Percentiles rank a stretch among this genome's conserved stretches.
phyloP scores from a whole-genome alignment of 2,113 vertebrate genomes.

The Alexandromys fortis region DNA sequence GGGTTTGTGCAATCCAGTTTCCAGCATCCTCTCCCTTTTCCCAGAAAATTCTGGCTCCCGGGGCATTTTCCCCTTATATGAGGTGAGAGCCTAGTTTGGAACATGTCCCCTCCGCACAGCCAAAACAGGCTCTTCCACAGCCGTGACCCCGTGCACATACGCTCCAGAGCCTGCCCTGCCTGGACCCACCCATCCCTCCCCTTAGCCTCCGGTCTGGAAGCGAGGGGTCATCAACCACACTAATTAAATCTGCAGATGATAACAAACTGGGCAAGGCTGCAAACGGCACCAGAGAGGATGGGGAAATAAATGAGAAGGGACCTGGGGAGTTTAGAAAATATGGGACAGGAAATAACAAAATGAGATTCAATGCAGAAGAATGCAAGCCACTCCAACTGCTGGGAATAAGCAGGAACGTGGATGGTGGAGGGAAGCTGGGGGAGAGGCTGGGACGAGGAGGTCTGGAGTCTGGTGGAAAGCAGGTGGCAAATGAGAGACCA shows the following conservation, averaged over 20 bases:
- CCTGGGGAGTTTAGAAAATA: constrained; percentile 77
- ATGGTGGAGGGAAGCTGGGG: neutral
- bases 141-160: neutral
- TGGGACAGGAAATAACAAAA: constrained; percentile 81
- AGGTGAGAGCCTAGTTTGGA: constrained; percentile 68
- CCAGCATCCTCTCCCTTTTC: constrained; percentile 68
- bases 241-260: constrained; percentile 82
- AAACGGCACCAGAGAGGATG: constrained; percentile 64
- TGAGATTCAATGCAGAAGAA: constrained; percentile 74
- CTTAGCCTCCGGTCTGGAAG: constrained; percentile 50
- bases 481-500: neutral
- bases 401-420: constrained; percentile 57
- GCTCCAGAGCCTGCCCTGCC: neutral
- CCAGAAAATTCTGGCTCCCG: constrained; percentile 74
- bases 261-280: constrained; percentile 60
- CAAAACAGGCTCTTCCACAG: constrained; percentile 62
- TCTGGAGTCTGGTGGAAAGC: neutral
- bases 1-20: constrained; percentile 60
- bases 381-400: constrained; percentile 49
- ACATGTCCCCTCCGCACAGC: constrained; percentile 23
- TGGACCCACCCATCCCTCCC: neutral
- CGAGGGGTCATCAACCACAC: constrained; percentile 43
- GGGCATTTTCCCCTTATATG: constrained; percentile 63
- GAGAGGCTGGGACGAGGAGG: neutral
- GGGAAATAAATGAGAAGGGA: constrained; percentile 73